Base-by-base conservation (phyloP, 2,797 vertebrate species). In the Kryptolebias ocellatus region DNA sequence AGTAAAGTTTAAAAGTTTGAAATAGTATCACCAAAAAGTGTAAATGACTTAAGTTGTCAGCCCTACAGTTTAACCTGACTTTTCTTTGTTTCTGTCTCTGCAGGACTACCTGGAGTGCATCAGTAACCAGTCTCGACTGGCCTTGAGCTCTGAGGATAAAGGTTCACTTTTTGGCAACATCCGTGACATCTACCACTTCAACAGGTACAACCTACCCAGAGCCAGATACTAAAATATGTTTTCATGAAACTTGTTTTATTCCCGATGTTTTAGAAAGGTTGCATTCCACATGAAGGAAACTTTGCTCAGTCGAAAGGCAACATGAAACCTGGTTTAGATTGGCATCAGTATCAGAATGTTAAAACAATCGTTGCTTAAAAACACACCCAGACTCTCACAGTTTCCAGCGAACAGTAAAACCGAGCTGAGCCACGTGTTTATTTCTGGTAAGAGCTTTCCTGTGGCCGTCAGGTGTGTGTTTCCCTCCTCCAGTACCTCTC, bases 21-120 rank as follows among this genome's bases (percentile, higher is more conserved):
- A 14, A 12, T 52, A 10, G 63, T 56, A 17, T 53, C 11, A 58
- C 24, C n/a, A 44, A 44, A 50, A 29, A 5, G 45, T 54, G 24
- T 57, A 52, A 60, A 52, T 37, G 10, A 2, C 42, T 18, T 31
- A 66, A 66, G 61, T 61, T 64, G 28, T 56, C 57, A 65, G 57
- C 27, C 18, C 4, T 61, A 4, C 2, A 17, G 14, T 60, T 44
- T 80, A 64, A 67, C 66, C 39, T 70, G 56, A 65, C 42, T 50
- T 3, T 2, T 31, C 17, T 42, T 51, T 67, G 18, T 60, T 45
- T 69, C 56, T 74, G 31, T 39, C 8, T 67, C 29, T 74, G 61
- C 86, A 99, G 98, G 97, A 99, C 93, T 99, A 99, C 89, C 89
- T 98, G 0, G 94, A 96, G 79, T 96, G 94, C 61, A 98, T 99